Base-by-base conservation (phyloP, 2,797 vertebrate genomes). In the Schizopygopsis malacanthus region DNA sequence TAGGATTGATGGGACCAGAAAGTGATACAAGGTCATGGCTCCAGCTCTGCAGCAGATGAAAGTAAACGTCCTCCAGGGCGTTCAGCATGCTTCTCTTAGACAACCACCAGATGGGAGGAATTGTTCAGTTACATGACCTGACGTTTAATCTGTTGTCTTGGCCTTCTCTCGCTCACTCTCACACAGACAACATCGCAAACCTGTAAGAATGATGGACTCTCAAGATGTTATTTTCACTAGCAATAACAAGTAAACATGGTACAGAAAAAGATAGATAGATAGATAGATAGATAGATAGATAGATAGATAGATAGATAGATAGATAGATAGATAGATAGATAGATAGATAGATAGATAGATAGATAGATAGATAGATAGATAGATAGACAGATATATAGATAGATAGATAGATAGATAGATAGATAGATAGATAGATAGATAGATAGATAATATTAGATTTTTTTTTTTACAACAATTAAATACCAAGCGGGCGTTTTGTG, bases 1-100 rank as follows among this genome's bases (percentile, higher is more conserved):
- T 63, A 80, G 88, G 90, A 92, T 86, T 86, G 87, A 92, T 83
- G 81, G 85, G 63, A 75, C 88, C 76, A 86, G 84, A 85, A 87
- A 89, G 87, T 45, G 84, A 88, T 90, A 77, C 90, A 89, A 89
- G 72, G 88, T 87, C 89, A 85, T 86, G 89, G 85, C 87, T 93
- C 76, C 78, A 72, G 81, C 75, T 84, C 85, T 72, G 47, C 80
- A 70, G 41, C 59, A 92, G 90, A 94, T 93, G 90, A 93, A 93
- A 93, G 90, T 54, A 1, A 33, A 52, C 61, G 82, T 88, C 80
- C 72, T 83, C 45, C 82, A 39, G 59, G 82, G 59, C 41, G 71
- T 83, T 76, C 59, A 75, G 63, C 88, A 59, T 79, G 78, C 45
- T 92, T 90, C 81, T 90, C 87, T 91, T 84, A 87, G 92, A 91